These are phyloP conservation scores for Trachelus iudaicus DNA, from an alignment of 2,888 invertebrate genomes.

Conservation along the genomic window DNA sequence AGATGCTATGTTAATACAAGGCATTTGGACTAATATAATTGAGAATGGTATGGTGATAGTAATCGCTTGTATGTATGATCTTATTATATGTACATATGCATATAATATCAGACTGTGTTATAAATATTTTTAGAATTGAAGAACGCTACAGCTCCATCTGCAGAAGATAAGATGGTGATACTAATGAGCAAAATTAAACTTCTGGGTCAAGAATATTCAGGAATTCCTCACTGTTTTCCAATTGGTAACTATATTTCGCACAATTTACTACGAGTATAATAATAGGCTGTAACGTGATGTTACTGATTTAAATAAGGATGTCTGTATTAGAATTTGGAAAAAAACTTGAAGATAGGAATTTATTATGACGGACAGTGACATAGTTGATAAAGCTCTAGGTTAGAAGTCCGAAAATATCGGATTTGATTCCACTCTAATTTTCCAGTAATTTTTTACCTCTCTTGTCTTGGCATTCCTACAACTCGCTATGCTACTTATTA, in stretches of 20 bases:
- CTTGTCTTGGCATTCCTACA: too few relatives aligned
- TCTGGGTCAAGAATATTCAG: slow-evolving; percentile 81
- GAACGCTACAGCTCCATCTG: slow-evolving; percentile 64
- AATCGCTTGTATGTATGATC: not conserved
- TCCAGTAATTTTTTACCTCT: too few relatives aligned
- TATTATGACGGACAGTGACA: too few relatives aligned
- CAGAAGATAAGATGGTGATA: slow-evolving; percentile 74
- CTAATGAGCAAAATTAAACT: slow-evolving; percentile 81
- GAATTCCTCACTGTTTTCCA: slow-evolving; percentile 89
- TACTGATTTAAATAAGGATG: not conserved
- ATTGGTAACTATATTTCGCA: slow-evolving; percentile 71
- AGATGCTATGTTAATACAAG: slow-evolving; percentile 87
- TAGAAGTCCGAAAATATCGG: too few relatives aligned
- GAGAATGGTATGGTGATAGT: slow-evolving; percentile 59
- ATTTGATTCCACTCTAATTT: too few relatives aligned
- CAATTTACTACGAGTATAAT: too few relatives aligned
- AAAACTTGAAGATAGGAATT: too few relatives aligned
- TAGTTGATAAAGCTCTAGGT: too few relatives aligned
- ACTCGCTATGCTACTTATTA: too few relatives aligned
- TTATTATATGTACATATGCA: not conserved
- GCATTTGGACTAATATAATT: slow-evolving; percentile 90
- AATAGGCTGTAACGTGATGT: too few relatives aligned
- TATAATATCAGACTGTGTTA: not conserved
- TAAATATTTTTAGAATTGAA: slow-evolving; percentile 68
- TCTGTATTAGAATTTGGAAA: too few relatives aligned